A percentile compares a stretch with the other conserved stretches of the same genome.
These are phyloP conservation scores for Caenorhabditis becei DNA, from an alignment of 2,888 invertebrate genomes.

Conservation along the genomic window DNA sequence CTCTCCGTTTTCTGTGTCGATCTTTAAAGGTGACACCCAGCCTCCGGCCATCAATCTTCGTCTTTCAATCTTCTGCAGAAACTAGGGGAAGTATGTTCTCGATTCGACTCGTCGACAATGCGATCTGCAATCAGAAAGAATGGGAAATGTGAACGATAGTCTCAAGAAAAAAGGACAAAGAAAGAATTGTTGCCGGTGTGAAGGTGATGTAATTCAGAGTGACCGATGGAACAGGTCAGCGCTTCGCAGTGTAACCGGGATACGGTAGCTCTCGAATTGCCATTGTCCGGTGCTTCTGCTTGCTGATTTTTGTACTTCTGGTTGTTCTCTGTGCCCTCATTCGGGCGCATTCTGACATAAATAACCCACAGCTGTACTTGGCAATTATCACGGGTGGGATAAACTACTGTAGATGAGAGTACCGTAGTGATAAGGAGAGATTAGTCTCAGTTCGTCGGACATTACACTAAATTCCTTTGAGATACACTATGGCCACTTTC, in stretches of 20 bases:
- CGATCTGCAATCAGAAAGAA: conserved; percentile 10
- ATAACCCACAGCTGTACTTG: background rate
- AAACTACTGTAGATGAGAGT: background rate
- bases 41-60: conserved; percentile 42
- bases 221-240: conserved; percentile 4
- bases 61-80: conserved; percentile 26
- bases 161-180: conserved; percentile 26
- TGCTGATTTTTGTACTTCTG: background rate
- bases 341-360: background rate
- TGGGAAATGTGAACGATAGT: conserved; percentile 3
- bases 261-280: background rate
- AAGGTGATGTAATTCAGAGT: conserved; percentile 13
- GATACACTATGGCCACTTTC: too few relatives aligned
- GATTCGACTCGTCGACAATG: conserved; percentile 41
- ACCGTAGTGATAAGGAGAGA: conserved; percentile 1
- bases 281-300: background rate
- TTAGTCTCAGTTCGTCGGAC: background rate
- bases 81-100: conserved; percentile 8
- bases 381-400: conserved; percentile 1
- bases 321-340: background rate
- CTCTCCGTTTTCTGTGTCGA: conserved; percentile 18
- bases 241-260: background rate
- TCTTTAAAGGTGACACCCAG: conserved; percentile 45
- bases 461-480: background rate
- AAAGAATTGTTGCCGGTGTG: conserved; percentile 27